phyloP scores from a whole-genome alignment of 2,888 invertebrate genomes.

The Melitaea athalia region DNA sequence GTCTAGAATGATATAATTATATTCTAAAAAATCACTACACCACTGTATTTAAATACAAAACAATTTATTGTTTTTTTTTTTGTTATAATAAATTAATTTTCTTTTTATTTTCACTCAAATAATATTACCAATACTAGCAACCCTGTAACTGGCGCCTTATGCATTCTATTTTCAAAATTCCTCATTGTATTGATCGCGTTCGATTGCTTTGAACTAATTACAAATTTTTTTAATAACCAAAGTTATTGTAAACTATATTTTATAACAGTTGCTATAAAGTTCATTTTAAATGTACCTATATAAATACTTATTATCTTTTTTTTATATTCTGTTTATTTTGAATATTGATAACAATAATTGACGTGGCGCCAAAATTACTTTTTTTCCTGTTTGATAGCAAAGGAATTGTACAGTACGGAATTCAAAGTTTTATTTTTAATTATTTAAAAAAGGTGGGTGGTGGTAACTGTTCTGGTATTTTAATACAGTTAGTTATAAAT shows the following conservation, averaged over 20 bases:
- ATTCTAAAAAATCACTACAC: too few species aligned
- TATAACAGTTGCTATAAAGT: neutral
- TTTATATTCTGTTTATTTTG: constrained; percentile 50
- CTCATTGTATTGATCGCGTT: constrained; percentile 64
- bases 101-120: neutral
- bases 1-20: too few species aligned
- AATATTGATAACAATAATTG: constrained; percentile 42
- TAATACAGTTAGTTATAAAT: too few species aligned
- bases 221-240: constrained; percentile 39
- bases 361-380: constrained; percentile 49
- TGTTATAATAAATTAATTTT: neutral
- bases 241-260: constrained; percentile 12
- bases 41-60: too few species aligned
- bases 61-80: too few species aligned
- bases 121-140: constrained; percentile 41
- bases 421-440: neutral
- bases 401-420: neutral
- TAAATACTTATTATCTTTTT: constrained; percentile 5
- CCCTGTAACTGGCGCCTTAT: constrained; percentile 68
- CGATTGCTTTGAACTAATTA: constrained; percentile 56
- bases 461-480: too few species aligned
- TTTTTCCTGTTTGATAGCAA: constrained; percentile 6
- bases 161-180: constrained; percentile 72
- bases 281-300: neutral
- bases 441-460: neutral